Evolutionary conservation across 2,797 vertebrate genomes (phyloP), one percentile per base, ranked within the genome.

Genomic region (Malurus splendens): DNA sequence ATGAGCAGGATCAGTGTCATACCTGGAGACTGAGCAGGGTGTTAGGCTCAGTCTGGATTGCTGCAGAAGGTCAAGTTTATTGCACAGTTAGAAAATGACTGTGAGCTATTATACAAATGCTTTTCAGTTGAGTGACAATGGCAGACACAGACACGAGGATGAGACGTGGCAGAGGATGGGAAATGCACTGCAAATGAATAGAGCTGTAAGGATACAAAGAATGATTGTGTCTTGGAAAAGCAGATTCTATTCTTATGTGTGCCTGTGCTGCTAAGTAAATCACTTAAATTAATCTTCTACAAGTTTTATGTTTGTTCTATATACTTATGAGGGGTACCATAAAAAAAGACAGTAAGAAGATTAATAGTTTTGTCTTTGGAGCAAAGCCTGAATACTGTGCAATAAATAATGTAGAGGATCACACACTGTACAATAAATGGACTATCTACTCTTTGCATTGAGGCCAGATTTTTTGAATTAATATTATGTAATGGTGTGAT

Each of bases 361-460:
- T 50, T 41, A 86, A 65, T 44, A 71, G 44, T 47, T 89, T 71
- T 66, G 36, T 65, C 64, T 76, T 64, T 4, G 0, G 23, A 78
- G 66, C 39, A 74, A 80, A 90, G 15, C 66, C 52, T 56, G 50
- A 86, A 56, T 64, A 30, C 11, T 30, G 28, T 80, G 68, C 24
- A 87, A 76, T 77, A 89, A 87, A 87, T 48, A 84, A 77, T 22
- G 52, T 24, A 83, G 14, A 48, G 36, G 48, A 60, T 82, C n/a
- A 71, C 16, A 66, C 7, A 38, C 2, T 36, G n/a, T 36, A 67
- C 15, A 77, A 70, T 42, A 60, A 87, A 73, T 45, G 0, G 2
- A 45, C 56, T 76, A 12, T 24, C 33, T 72, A 66, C 27, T 82
- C 24, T 50, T 55, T 36, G 45, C n/a, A 82, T 10, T 60, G 42